Evolutionary conservation across 2,888 invertebrate species (phyloP).

Genomic region (Macrosiphum euphorbiae): DNA sequence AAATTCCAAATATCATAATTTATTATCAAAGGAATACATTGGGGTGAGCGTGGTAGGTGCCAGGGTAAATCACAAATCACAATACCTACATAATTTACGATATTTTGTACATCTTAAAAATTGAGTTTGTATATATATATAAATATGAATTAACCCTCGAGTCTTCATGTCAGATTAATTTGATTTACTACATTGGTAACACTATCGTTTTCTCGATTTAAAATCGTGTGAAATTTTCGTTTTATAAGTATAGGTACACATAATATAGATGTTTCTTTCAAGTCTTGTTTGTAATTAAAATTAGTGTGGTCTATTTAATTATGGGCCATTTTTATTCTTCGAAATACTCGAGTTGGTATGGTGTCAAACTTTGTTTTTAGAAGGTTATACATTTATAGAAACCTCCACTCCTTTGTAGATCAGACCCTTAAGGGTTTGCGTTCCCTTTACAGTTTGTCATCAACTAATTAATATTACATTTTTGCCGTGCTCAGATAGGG

Average conservation of each 20-base stretch:
- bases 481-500: not conserved
- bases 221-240: not conserved
- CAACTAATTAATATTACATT: constrained; percentile 5
- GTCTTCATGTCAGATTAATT: not conserved
- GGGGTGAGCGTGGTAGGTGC: too few species aligned
- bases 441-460: not conserved
- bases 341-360: not conserved
- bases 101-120: not conserved
- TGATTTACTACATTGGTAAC: not conserved
- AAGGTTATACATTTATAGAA: not conserved
- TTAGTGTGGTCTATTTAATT: not conserved
- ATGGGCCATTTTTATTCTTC: not conserved
- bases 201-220: not conserved
- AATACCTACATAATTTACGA: not conserved
- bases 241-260: not conserved
- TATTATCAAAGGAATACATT: too few species aligned
- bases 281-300: not conserved
- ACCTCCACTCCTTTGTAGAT: not conserved
- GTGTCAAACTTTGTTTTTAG: not conserved
- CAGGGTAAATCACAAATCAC: too few species aligned
- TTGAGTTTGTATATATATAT: not conserved
- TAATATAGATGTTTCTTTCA: not conserved
- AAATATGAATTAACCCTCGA: not conserved
- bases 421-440: not conserved
- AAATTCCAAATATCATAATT: too few species aligned